Evolutionary conservation across 2,888 invertebrate genomes (phyloP).

Genomic region (Calameuta idolon): DNA sequence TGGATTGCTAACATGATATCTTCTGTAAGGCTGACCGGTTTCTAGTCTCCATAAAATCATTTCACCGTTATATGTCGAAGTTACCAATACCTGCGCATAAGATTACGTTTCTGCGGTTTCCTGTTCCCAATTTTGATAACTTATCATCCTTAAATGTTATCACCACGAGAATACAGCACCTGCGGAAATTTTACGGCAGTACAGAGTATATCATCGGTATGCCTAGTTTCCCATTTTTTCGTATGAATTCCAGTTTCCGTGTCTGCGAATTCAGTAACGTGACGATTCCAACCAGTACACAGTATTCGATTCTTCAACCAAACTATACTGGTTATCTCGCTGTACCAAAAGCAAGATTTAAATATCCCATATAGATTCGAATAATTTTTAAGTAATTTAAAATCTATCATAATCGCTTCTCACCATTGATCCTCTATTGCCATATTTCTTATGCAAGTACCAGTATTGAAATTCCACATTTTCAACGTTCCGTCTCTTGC

Average conservation of each 20-base stretch:
- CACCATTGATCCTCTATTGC: conserved; percentile 73
- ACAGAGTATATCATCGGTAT: conserved; percentile 81
- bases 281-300: conserved; percentile 83
- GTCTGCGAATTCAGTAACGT: conserved; percentile 77
- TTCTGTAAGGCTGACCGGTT: conserved; percentile 79
- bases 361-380: not conserved
- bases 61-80: conserved; percentile 83
- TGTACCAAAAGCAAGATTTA: conserved; percentile 33
- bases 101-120: not conserved
- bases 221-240: conserved; percentile 79
- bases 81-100: conserved; percentile 74
- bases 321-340: conserved; percentile 70
- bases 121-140: not conserved
- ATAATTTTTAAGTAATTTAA: not conserved
- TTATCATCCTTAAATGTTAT: not conserved
- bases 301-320: conserved; percentile 74
- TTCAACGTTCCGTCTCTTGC: conserved; percentile 83
- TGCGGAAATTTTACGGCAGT: conserved; percentile 74
- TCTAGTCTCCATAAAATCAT: conserved; percentile 85
- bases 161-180: not conserved
- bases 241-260: conserved; percentile 70
- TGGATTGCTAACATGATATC: conserved; percentile 62
- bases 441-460: conserved; percentile 79
- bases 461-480: conserved; percentile 89
- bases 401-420: conserved; percentile 67